These are phyloP conservation scores for Bostrychus sinensis DNA, from an alignment of 2,113 vertebrate species.

Conservation along the genomic window DNA sequence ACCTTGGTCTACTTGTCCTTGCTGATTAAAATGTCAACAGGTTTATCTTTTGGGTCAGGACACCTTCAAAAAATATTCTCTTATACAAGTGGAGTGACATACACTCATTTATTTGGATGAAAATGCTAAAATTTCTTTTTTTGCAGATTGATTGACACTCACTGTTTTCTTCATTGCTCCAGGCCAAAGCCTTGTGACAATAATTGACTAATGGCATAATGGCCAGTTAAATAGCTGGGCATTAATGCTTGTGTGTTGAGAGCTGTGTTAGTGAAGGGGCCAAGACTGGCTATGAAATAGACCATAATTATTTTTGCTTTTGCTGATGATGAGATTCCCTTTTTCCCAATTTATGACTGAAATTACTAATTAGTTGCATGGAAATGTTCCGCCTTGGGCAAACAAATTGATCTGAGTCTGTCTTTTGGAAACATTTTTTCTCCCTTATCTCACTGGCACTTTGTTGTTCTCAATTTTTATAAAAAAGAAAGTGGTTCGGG, in stretches of 20 bases:
- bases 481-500: conserved; percentile 40
- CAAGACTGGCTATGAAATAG: conserved; percentile 28
- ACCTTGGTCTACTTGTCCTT: conserved; percentile 18
- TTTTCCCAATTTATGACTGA: conserved; percentile 45
- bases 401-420: conserved; percentile 43
- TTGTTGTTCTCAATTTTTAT: conserved; percentile 47
- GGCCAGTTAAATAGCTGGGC: conserved; percentile 53
- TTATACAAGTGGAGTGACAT: conserved; percentile 1
- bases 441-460: conserved; percentile 38
- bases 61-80: conserved; percentile 33
- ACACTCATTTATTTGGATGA: too few species aligned
- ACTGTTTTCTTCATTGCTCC: neutral
- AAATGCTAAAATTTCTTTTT: too few species aligned
- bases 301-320: conserved; percentile 53
- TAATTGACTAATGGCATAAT: conserved; percentile 42
- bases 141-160: too few species aligned
- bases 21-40: conserved; percentile 33
- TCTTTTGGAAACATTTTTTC: conserved; percentile 43
- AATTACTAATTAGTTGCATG: conserved; percentile 57
- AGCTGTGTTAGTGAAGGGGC: conserved; percentile 45
- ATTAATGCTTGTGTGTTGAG: conserved; percentile 37
- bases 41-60: too few species aligned
- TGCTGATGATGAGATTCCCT: conserved; percentile 49
- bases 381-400: conserved; percentile 50
- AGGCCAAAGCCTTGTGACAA: conserved; percentile 46